phyloP scores from a whole-genome alignment of 2,888 invertebrate genomes.

The Pachymerium ferrugineum region DNA sequence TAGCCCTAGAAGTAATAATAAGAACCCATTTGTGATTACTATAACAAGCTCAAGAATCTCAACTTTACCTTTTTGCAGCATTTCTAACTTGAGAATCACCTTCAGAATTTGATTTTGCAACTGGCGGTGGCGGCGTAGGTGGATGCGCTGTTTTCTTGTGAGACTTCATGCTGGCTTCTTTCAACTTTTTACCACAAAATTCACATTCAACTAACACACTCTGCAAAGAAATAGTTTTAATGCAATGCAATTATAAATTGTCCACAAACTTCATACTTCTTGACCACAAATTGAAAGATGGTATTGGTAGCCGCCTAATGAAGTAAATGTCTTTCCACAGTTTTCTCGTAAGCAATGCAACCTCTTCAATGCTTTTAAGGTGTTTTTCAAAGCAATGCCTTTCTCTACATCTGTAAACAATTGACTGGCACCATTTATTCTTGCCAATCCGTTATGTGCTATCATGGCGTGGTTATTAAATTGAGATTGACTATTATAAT shows the following conservation, averaged over 20 bases:
- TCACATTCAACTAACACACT: slow-evolving; percentile 10
- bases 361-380: neutral
- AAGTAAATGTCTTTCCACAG: slow-evolving; percentile 23
- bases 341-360: neutral
- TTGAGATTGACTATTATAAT: neutral
- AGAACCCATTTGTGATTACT: neutral
- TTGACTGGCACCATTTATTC: neutral
- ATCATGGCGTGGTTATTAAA: slow-evolving; percentile 11
- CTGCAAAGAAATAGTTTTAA: neutral
- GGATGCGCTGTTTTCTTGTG: slow-evolving; percentile 33
- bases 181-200: slow-evolving; percentile 32
- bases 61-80: neutral
- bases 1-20: neutral
- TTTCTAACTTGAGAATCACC: neutral
- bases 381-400: neutral
- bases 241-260: neutral
- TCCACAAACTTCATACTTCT: neutral
- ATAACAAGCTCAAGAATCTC: neutral
- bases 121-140: slow-evolving; percentile 15
- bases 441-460: slow-evolving; percentile 6
- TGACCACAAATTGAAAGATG: slow-evolving; percentile 16
- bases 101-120: neutral
- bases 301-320: slow-evolving; percentile 23
- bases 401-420: neutral
- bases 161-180: slow-evolving; percentile 28